Base-by-base conservation (phyloP, 2,888 invertebrate species). In the Athalia rosae region DNA sequence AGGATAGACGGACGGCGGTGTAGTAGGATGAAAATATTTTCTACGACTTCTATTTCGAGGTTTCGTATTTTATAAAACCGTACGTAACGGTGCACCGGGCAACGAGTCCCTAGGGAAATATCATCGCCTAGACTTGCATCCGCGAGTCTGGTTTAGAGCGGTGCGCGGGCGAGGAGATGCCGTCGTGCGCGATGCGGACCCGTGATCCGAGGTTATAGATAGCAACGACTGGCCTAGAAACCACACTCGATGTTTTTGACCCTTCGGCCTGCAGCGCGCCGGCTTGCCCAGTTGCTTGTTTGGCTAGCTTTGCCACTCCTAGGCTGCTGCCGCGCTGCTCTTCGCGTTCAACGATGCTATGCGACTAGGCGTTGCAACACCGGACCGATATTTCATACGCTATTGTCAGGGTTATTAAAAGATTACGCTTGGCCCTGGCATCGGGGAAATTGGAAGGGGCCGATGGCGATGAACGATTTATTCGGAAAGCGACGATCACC, bases 211-310 rank as follows among this genome's bases (percentile, higher is more conserved):
- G 88, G 89, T 89, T 89, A 89, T 89, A 89, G 89, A 89, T 89
- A 89, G 89, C 87, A 87, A 84, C 87, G 87, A 84, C 87, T 89
- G 89, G 89, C 89, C 89, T 89, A 89, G 89, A 89, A 89, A 89
- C 89, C 86, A 85, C 84, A 85, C 89, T 88, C 86, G 88, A 89
- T 89, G 89, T 89, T 89, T 89, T 89, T 89, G 89, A 89, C 89
- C 89, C 89, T 89, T 89, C 86, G 89, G 88, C 89, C 88, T 87
- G 89, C 28, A 28, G 28, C 2, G 28, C 2, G 28, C 89, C 71
- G n/a, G 71, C 58, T 58, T 58, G 74, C 74, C 74, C 61, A 74
- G 43, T 74, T 62, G 74, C 74, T 59, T 62, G 58, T 71, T 71
- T 71, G 71, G 71, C 71, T 71, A 45, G 74, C 61, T 48, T 71